A percentile compares a stretch with the other conserved stretches of the same genome.
These are phyloP conservation scores for Leistus spinibarbis DNA, from an alignment of 2,888 invertebrate genomes.

Conservation along the genomic window DNA sequence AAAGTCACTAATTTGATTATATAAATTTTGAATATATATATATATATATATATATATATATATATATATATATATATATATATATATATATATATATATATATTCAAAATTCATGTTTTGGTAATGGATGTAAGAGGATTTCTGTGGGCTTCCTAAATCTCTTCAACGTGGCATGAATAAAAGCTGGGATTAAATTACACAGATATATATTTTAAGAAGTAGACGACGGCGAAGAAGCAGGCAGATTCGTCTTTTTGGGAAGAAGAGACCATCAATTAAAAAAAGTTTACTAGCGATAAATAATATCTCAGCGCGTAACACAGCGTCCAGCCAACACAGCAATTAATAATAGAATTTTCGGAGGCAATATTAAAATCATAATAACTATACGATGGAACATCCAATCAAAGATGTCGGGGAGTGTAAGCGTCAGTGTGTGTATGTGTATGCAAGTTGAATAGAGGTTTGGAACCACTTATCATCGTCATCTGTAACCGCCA, in stretches of 20 bases:
- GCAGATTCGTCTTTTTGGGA: slow-evolving; percentile 1
- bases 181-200: slow-evolving; percentile 32
- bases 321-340: slow-evolving; percentile 24
- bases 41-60: too few species aligned
- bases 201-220: slow-evolving; percentile 11
- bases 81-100: too few species aligned
- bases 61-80: too few species aligned
- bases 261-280: slow-evolving; percentile 25
- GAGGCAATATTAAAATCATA: slow-evolving; percentile 36
- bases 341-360: slow-evolving; percentile 38
- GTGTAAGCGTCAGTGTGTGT: slow-evolving; percentile 7
- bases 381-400: slow-evolving; percentile 25
- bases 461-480: slow-evolving; percentile 31
- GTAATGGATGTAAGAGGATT: background rate
- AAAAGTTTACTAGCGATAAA: slow-evolving; percentile 34
- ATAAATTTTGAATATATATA: too few species aligned
- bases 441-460: slow-evolving; percentile 15
- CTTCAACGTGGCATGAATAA: slow-evolving; percentile 19
- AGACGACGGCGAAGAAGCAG: background rate
- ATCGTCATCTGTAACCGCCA: slow-evolving; percentile 23
- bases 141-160: background rate
- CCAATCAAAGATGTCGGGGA: slow-evolving; percentile 33
- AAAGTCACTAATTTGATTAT: too few species aligned
- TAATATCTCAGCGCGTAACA: slow-evolving; percentile 32
- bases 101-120: too few species aligned